Conservation (phyloP, 2,113 vertebrate species). For the Perca flavescens region DNA sequence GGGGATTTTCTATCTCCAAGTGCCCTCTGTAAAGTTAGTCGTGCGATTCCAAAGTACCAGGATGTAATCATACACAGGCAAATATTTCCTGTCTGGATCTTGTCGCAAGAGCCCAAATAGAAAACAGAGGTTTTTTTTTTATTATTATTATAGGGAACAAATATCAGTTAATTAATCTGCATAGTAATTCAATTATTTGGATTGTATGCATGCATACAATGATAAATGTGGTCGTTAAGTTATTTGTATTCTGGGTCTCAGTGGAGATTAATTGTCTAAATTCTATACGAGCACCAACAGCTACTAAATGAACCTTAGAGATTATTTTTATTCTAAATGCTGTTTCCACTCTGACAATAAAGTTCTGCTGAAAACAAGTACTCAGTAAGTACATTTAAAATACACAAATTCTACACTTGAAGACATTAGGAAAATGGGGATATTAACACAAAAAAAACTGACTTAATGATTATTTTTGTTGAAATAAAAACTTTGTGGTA, state of each 20-base stretch:
- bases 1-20: too few relatives aligned
- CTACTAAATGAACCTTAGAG: not conserved
- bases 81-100: too few relatives aligned
- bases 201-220: not conserved
- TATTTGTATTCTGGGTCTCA: too few relatives aligned
- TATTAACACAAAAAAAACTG: conserved; percentile 1
- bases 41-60: too few relatives aligned
- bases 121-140: too few relatives aligned
- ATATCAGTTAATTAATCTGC: not conserved
- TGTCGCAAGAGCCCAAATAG: not conserved
- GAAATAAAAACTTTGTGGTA: not conserved
- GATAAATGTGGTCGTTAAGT: too few relatives aligned
- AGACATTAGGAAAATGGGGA: not conserved
- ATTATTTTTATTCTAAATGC: not conserved
- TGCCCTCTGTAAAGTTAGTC: not conserved
- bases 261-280: not conserved
- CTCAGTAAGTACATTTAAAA: not conserved
- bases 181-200: not conserved
- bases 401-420: not conserved
- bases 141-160: not conserved
- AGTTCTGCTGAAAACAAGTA: not conserved
- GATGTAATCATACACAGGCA: too few relatives aligned
- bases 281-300: not conserved
- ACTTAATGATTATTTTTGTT: not conserved
- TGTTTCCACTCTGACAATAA: not conserved